Evolutionary conservation across 2,797 vertebrate species (phyloP).

Genomic region (Molossus molossus): DNA sequence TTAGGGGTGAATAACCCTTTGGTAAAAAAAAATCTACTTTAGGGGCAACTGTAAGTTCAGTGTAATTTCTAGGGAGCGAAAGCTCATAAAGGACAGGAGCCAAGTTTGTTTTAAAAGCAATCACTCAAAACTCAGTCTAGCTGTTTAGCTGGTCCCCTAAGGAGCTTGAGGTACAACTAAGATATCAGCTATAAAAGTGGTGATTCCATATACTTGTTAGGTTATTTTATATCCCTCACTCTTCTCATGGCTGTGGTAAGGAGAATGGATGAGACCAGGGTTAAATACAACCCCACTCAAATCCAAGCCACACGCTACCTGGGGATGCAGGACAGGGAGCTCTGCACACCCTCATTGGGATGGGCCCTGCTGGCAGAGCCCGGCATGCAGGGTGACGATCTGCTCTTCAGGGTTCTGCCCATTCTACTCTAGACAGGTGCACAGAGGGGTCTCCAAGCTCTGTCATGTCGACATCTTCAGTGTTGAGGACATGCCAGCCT

Average conservation of each 20-base stretch:
- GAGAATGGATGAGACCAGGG: slow-evolving; percentile 79
- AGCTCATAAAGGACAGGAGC: neutral
- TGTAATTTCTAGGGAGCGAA: slow-evolving; percentile 22
- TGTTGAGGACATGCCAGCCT: slow-evolving; percentile 87
- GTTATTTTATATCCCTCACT: slow-evolving; percentile 74
- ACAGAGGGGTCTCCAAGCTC: slow-evolving; percentile 97
- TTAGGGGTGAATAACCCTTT: neutral
- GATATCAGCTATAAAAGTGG: slow-evolving; percentile 35
- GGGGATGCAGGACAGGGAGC: slow-evolving; percentile 56
- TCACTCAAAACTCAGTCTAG: slow-evolving; percentile 21
- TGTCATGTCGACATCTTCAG: slow-evolving; percentile 90
- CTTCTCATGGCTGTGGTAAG: slow-evolving; percentile 73
- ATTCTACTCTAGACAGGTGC: slow-evolving; percentile 94
- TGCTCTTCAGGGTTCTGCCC: slow-evolving; percentile 64
- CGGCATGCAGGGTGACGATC: neutral
- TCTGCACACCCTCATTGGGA: neutral
- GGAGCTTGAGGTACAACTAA: slow-evolving; percentile 56
- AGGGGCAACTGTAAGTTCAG: neutral
- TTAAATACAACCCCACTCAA: slow-evolving; percentile 67
- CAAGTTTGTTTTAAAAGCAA: slow-evolving; percentile 56
- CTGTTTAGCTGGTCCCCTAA: neutral
- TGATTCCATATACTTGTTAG: slow-evolving; percentile 5
- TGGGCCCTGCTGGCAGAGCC: neutral
- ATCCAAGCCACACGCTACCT: slow-evolving; percentile 51
- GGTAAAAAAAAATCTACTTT: neutral